phyloP scores from a whole-genome alignment of 2,888 invertebrate genomes.

The Tineola bisselliella region DNA sequence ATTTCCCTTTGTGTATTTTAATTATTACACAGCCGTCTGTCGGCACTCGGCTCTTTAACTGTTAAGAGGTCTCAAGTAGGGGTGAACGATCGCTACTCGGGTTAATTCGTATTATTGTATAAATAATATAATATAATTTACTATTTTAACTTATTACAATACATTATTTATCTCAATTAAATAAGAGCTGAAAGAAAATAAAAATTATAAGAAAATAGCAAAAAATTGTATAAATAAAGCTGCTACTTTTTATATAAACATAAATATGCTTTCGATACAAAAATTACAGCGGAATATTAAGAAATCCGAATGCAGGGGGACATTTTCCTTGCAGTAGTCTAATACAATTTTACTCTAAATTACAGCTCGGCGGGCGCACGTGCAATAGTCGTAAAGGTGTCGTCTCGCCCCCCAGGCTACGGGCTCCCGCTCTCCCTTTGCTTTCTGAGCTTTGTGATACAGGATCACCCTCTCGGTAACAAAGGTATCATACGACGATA shows the following conservation, averaged over 20 bases:
- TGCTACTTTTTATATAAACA: too few relatives aligned
- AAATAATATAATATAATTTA: neutral
- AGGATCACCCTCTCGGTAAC: conserved; percentile 4
- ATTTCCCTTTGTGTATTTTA: conserved; percentile 60
- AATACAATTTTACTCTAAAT: conserved; percentile 44
- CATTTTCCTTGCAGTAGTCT: conserved; percentile 10
- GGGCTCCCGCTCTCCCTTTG: conserved; percentile 17
- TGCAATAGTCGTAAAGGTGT: conserved; percentile 44
- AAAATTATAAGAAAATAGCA: too few relatives aligned
- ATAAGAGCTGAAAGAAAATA: too few relatives aligned
- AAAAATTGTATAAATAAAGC: too few relatives aligned
- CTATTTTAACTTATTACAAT: too few relatives aligned
- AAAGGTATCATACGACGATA: neutral
- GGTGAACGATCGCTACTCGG: neutral
- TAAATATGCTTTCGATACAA: neutral
- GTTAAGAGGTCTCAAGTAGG: neutral
- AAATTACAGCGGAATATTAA: neutral
- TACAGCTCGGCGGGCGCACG: conserved; percentile 33
- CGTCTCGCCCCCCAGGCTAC: conserved; percentile 22
- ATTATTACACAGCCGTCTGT: conserved; percentile 34
- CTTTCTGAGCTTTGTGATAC: conserved; percentile 8
- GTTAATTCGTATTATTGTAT: neutral
- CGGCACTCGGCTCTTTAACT: conserved; percentile 12
- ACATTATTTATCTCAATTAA: too few relatives aligned
- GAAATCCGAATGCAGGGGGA: conserved; percentile 10